Evolutionary conservation across 1,140 invertebrate genomes (phyloP).

Genomic region (fruit fly (Drosophila melanogaster)): DNA sequence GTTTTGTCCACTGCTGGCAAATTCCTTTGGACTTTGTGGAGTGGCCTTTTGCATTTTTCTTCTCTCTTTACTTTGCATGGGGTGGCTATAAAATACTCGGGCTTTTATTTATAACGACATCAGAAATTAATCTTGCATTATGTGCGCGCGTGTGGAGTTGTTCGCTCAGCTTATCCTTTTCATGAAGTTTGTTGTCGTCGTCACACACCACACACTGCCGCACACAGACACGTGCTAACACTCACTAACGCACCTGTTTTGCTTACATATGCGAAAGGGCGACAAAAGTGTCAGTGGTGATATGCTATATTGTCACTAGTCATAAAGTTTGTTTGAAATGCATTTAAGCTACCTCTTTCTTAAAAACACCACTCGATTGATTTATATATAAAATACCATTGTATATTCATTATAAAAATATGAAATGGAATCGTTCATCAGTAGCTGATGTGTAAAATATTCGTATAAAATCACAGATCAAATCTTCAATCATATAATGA

Average conservation of each 20-base stretch:
- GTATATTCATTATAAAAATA: too few species aligned
- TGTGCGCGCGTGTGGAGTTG: constrained; percentile 62
- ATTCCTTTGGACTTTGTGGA: constrained; percentile 1
- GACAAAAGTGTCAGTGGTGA: constrained; percentile 41
- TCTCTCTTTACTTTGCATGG: background rate
- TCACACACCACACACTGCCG: constrained; percentile 16
- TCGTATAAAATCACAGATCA: too few species aligned
- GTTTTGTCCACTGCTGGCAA: constrained; percentile 13
- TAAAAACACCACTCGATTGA: too few species aligned
- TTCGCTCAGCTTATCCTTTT: constrained; percentile 70
- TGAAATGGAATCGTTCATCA: too few species aligned
- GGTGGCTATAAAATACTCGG: constrained; percentile 69
- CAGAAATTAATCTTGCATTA: constrained; percentile 82
- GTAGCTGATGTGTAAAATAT: too few species aligned
- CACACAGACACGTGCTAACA: constrained; percentile 54
- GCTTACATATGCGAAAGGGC: constrained; percentile 41
- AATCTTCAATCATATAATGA: background rate
- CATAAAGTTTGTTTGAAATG: too few species aligned
- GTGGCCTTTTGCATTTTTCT: background rate
- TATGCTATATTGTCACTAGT: background rate
- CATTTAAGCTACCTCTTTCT: too few species aligned
- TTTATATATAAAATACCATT: too few species aligned
- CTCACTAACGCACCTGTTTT: constrained; percentile 51
- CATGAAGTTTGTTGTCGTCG: constrained; percentile 70
- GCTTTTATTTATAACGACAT: constrained; percentile 82